Conservation (phyloP, 2,797 vertebrate genomes). For the Enteromius treurensis region DNA sequence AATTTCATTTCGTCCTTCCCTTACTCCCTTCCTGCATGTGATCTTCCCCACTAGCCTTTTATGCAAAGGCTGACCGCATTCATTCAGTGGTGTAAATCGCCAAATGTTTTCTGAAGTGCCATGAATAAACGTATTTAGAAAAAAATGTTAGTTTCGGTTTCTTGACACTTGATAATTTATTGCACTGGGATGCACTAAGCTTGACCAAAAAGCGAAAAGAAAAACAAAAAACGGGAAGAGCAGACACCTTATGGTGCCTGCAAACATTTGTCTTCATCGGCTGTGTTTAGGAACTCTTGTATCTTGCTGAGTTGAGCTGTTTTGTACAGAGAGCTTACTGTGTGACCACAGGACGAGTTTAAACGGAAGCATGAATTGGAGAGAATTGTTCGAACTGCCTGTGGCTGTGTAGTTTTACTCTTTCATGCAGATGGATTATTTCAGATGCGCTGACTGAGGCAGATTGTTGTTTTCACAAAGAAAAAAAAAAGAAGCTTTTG, state of each 20-base stretch:
- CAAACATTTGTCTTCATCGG: slow-evolving; percentile 46
- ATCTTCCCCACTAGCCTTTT: slow-evolving; percentile 26
- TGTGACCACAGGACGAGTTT: slow-evolving; percentile 41
- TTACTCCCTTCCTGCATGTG: slow-evolving; percentile 10
- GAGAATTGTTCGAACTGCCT: slow-evolving; percentile 5
- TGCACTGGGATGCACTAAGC: slow-evolving; percentile 35
- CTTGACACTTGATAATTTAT: slow-evolving; percentile 18
- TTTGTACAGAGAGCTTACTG: slow-evolving; percentile 27
- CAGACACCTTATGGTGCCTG: slow-evolving; percentile 32
- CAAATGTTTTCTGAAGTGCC: slow-evolving; percentile 31
- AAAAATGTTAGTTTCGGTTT: slow-evolving; percentile 12
- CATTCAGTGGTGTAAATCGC: slow-evolving; percentile 18
- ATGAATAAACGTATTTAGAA: slow-evolving; percentile 19
- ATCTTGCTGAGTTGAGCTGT: slow-evolving; percentile 51
- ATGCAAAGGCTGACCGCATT: slow-evolving; percentile 22
- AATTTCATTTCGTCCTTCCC: slow-evolving; percentile 28
- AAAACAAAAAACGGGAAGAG: background rate
- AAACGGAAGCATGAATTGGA: slow-evolving; percentile 19
- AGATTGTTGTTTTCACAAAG: slow-evolving; percentile 40
- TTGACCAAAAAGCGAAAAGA: background rate
- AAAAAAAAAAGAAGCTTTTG: slow-evolving; percentile 24
- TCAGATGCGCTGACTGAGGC: slow-evolving; percentile 36
- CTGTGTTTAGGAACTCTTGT: background rate
- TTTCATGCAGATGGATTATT: slow-evolving; percentile 31
- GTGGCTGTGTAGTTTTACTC: slow-evolving; percentile 38